These are phyloP conservation scores for Antheraea mylitta DNA, from an alignment of 1,140 invertebrate genomes.

Conservation along the genomic window DNA sequence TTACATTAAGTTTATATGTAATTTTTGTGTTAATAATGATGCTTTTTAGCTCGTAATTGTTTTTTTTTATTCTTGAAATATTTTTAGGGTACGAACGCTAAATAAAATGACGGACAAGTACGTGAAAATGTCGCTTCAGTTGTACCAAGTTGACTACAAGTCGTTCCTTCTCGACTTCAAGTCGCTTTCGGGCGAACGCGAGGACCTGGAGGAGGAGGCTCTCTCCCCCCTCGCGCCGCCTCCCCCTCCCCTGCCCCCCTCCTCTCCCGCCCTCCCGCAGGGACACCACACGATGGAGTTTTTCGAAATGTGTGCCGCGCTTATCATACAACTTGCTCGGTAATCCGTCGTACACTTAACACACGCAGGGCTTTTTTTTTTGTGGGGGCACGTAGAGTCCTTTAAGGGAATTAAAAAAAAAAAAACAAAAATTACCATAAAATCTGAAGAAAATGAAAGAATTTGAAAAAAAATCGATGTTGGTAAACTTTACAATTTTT, in stretches of 20 bases:
- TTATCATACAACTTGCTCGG: conserved; percentile 98
- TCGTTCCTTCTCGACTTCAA: conserved; percentile 99
- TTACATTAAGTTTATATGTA: too few species aligned
- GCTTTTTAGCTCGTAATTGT: too few species aligned
- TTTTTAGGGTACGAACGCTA: conserved; percentile 90
- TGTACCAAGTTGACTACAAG: conserved; percentile 99
- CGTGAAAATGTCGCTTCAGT: conserved; percentile 98
- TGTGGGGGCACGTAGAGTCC: too few species aligned
- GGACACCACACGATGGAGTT: conserved; percentile 99
- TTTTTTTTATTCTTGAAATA: neutral
- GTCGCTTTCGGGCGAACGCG: conserved; percentile 90
- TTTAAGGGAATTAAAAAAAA: too few species aligned
- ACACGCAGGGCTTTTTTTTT: too few species aligned
- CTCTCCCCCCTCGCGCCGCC: conserved; percentile 50
- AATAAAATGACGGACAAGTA: conserved; percentile 90
- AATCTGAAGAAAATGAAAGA: too few species aligned
- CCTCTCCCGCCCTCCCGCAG: conserved; percentile 46
- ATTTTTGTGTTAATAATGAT: too few species aligned
- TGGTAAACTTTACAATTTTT: too few species aligned
- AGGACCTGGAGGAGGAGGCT: conserved; percentile 81
- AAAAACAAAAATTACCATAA: too few species aligned
- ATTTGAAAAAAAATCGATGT: too few species aligned
- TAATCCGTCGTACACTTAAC: conserved; percentile 65
- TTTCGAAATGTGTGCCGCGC: conserved; percentile 99
- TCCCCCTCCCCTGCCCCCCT: conserved; percentile 49